Base-by-base conservation (phyloP, 2,113 vertebrate genomes). In the Entelurus aequoreus region DNA sequence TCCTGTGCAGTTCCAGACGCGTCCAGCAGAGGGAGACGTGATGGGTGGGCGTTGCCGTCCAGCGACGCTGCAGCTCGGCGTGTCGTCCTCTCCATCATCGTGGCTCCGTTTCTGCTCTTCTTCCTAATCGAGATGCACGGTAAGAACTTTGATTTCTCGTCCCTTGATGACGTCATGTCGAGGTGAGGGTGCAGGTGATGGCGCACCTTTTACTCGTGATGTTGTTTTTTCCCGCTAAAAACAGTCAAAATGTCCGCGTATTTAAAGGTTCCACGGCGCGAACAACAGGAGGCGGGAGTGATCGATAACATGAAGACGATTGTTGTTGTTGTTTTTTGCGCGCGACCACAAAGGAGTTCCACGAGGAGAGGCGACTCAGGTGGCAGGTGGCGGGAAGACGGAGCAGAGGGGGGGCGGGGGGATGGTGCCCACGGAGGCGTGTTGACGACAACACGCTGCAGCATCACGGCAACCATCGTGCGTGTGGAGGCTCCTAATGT, bases 1-100 rank as follows among this genome's bases (percentile, higher is more conserved):
- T 54, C 35, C 7, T 10, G 16, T 56, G 54, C 38, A 16, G 15
- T 44, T 21, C 55, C 40, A 19, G 5, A 10, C 13, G 9, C 9
- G 21, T 4, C 72, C 86, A 49, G 64, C 70, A 86, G 86, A 69
- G 80, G 85, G 83, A 71, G 77, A 28, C 62, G 1, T 35, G 38
- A 48, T 12, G 11, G 14, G 49, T 59, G 66, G 75, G 74, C 76
- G 65, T 77, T 6, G 53, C 66, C 60, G 56, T 68, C 65, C 69
- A 59, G 55, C 42, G 65, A 74, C 66, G 78, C 77, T 77, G 83
- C 81, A 69, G 70, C 66, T 28, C 68, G n/a, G 36, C 48, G 2
- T 8, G 15, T 61, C 48, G 16, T 53, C 51, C 51, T 72, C 67
- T 52, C 35, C 65, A 44, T 69, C 65, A 35, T 50, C 60, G 15